Evolutionary conservation across 2,113 vertebrate genomes (phyloP), one percentile per base, ranked within the genome.

Genomic region (Clarias magur): DNA sequence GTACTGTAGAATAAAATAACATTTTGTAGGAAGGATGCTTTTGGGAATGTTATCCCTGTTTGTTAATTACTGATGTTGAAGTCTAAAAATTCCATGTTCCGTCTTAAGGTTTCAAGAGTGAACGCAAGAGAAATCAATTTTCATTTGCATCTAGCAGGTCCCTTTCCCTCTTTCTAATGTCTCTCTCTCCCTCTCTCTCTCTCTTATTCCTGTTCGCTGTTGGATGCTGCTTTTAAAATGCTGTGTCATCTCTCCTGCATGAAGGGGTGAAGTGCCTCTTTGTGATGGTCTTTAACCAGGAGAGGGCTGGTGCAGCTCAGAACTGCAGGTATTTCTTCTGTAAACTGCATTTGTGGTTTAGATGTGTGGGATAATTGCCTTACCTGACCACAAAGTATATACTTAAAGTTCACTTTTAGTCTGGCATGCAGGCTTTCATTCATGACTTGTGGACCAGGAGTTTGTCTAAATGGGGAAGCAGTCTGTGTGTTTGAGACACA

Each of bases 51-150:
- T 73, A 25, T 75, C 10, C 4, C 25, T 42, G 72, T 42, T 73
- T 48, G 10, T 23, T 9, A 73, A 48, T 73, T 48, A 75, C 3
- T 1, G 11, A 42, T 15, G 13, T n/a, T 15, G 8, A n/a, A 54
- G 12, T 54, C 15, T 78, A 78, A n/a, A 75, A 72, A 75, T 57
- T 54, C 21, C 83, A 30, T 76, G 86, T 91, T 48, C 73, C 88
- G 88, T 90, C 88, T 91, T 85, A 85, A 84, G 88, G 78, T 88
- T 59, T 48, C 25, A 67, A 68, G 90, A 85, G 85, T 30, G 53
- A 67, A 81, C 54, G 84, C 12, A 80, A 67, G 78, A 60, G 65
- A 84, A 53, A 78, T 70, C 34, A 34, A 79, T 65, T 3, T 65
- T 30, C 27, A 86, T 59, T 80, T 65, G 30, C 57, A 27, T 84